A percentile compares a stretch with the other conserved stretches of the same genome.
These are phyloP conservation scores for Nipponia nippon DNA, from an alignment of 2,113 vertebrate species.

Conservation along the genomic window DNA sequence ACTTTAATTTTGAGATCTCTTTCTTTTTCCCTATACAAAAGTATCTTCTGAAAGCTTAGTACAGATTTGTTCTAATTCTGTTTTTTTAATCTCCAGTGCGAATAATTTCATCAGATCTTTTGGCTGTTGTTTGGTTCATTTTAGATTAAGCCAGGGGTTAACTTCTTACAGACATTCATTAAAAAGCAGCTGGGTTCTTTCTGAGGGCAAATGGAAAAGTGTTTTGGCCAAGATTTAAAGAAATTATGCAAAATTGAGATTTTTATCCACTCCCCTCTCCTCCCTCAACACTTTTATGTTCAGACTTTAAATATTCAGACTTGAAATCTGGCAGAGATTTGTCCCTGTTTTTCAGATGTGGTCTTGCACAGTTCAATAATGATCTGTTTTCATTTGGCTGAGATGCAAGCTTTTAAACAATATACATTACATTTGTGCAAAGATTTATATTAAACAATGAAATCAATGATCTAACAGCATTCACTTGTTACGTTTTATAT, in stretches of 20 bases:
- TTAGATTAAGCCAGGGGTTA: constrained; percentile 26
- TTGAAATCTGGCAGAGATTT: background rate
- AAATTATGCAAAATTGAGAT: background rate
- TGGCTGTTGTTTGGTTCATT: background rate
- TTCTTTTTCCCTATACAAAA: background rate
- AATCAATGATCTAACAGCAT: background rate
- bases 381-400: background rate
- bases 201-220: background rate
- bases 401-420: background rate
- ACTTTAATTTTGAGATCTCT: background rate
- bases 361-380: background rate
- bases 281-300: background rate
- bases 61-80: constrained; percentile 27
- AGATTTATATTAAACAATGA: background rate
- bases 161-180: constrained; percentile 1
- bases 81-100: background rate
- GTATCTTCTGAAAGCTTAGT: background rate
- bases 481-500: background rate
- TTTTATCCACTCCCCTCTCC: background rate
- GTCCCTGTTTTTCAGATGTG: background rate
- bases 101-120: constrained; percentile 4
- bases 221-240: constrained; percentile 7
- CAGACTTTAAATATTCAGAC: background rate
- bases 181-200: constrained; percentile 14
- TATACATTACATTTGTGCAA: background rate